Percentiles rank a stretch among this genome's conserved stretches.
These are phyloP conservation scores for Vidua chalybeata DNA, from an alignment of 2,113 vertebrate genomes.

Conservation along the genomic window DNA sequence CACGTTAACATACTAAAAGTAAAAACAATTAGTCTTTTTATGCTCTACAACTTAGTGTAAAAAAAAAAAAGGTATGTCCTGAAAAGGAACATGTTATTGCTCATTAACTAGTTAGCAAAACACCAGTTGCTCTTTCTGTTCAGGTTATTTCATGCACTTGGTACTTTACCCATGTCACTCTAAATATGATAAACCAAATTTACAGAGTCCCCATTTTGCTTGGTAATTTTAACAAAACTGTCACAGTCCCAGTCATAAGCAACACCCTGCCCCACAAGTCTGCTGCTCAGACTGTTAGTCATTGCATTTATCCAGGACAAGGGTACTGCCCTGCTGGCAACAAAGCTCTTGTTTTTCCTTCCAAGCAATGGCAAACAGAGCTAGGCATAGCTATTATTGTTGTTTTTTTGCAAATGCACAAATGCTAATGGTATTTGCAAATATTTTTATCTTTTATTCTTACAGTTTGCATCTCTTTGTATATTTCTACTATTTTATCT, in stretches of 20 bases:
- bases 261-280: neutral
- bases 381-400: neutral
- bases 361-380: neutral
- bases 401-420: neutral
- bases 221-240: neutral
- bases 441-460: neutral
- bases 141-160: neutral
- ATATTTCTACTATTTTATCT: neutral
- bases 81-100: neutral
- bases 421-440: neutral
- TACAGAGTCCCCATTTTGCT: neutral
- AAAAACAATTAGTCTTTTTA: neutral
- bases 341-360: neutral
- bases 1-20: neutral
- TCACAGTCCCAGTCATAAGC: neutral
- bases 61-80: neutral
- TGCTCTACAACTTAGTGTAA: neutral
- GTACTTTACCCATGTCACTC: neutral
- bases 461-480: neutral
- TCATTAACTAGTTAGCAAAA: neutral
- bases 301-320: neutral
- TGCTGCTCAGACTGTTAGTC: neutral
- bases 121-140: neutral
- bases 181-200: neutral
- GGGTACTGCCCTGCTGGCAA: neutral